Conservation (phyloP, 2,888 invertebrate genomes). For the Galerucella calmariensis region DNA sequence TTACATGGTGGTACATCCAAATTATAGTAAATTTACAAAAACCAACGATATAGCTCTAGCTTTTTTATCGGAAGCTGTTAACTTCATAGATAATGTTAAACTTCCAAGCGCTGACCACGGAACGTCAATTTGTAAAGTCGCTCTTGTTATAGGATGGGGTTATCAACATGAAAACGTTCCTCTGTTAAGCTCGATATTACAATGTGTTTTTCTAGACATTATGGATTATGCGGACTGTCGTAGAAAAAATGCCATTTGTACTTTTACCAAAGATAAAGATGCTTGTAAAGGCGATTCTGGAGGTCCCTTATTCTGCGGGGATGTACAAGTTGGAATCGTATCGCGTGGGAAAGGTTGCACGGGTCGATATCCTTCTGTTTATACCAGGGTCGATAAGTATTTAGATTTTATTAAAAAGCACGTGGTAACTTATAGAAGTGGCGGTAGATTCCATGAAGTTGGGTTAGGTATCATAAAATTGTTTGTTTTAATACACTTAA, state of each 20-base stretch:
- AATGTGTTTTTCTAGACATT: constrained; percentile 3
- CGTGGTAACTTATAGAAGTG: background rate
- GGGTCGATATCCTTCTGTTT: constrained; percentile 21
- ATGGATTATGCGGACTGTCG: background rate
- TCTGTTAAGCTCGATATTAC: background rate
- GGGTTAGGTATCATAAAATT: background rate
- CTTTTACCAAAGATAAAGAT: constrained; percentile 23
- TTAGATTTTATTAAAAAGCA: constrained; percentile 27
- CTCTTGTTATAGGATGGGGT: constrained; percentile 23
- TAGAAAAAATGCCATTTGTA: constrained; percentile 22
- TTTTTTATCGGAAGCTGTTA: background rate
- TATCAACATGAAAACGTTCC: background rate
- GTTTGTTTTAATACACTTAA: background rate
- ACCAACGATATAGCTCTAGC: constrained; percentile 26
- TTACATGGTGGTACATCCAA: constrained; percentile 17
- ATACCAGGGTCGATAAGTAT: constrained; percentile 33
- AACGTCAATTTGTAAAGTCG: background rate
- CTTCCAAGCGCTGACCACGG: background rate
- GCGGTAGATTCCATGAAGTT: background rate
- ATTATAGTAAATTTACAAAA: constrained; percentile 1
- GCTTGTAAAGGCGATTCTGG: constrained; percentile 38
- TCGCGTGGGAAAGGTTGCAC: constrained; percentile 31
- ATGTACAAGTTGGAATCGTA: constrained; percentile 32
- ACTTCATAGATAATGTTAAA: background rate
- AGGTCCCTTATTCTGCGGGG: constrained; percentile 34